Conservation (phyloP, 2,113 vertebrate genomes). For the Crotalus viridis region DNA sequence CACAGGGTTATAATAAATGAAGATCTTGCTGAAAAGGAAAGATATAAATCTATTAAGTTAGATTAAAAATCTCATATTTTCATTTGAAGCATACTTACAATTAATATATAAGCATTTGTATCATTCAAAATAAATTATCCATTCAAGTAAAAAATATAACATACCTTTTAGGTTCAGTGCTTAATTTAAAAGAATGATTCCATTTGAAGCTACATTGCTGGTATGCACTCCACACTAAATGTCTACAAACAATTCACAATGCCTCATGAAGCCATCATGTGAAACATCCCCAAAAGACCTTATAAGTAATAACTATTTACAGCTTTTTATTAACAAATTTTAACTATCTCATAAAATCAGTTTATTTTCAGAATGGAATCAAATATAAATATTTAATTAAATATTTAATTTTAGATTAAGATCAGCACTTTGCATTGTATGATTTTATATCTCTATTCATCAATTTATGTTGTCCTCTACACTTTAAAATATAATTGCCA, state of each 20-base stretch:
- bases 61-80: background rate
- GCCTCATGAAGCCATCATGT: background rate
- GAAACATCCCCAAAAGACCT: background rate
- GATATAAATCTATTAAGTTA: background rate
- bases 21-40: background rate
- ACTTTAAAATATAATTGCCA: conserved; percentile 14
- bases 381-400: conserved; percentile 29
- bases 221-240: background rate
- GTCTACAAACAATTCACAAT: background rate
- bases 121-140: background rate
- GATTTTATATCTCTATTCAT: conserved; percentile 18
- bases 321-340: background rate
- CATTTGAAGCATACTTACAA: background rate
- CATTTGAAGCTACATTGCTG: background rate
- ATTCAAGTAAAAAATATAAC: background rate
- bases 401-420: conserved; percentile 5
- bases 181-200: background rate
- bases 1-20: background rate
- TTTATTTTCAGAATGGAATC: conserved; percentile 33
- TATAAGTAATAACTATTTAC: background rate
- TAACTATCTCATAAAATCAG: background rate
- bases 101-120: background rate
- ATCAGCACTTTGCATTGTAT: conserved; percentile 3
- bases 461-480: conserved; percentile 30
- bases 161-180: background rate